Conservation (phyloP, 2,888 invertebrate genomes). For the Lathronympha strigana region DNA sequence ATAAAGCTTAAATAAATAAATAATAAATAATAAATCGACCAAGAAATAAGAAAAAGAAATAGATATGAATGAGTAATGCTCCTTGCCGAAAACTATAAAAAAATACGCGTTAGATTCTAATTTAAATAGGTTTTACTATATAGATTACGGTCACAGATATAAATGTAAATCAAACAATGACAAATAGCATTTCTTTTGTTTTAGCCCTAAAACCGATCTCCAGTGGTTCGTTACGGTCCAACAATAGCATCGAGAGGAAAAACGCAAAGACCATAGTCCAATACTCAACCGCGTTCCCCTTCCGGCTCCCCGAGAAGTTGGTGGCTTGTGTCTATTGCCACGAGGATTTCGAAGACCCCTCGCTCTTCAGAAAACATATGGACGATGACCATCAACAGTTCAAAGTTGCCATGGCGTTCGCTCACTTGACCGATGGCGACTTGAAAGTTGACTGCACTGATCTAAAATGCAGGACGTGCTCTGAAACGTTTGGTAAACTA, state of each 20-base stretch:
- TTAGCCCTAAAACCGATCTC: constrained; percentile 54
- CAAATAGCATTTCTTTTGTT: constrained; percentile 58
- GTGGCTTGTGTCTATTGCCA: constrained; percentile 57
- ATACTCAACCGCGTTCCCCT: constrained; percentile 58
- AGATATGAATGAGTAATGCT: no score
- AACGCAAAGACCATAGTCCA: constrained; percentile 56
- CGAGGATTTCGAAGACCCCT: constrained; percentile 50
- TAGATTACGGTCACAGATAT: not conserved
- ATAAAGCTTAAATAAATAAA: no score
- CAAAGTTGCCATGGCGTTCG: constrained; percentile 50
- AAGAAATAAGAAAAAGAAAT: no score
- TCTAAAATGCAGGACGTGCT: constrained; percentile 57
- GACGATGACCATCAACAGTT: constrained; percentile 53
- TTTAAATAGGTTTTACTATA: no score
- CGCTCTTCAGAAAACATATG: constrained; percentile 55
- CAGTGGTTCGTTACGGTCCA: constrained; percentile 45
- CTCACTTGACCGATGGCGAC: constrained; percentile 50
- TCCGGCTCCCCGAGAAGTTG: constrained; percentile 52
- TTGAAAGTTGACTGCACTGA: constrained; percentile 58
- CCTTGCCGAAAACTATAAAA: no score
- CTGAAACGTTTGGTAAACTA: constrained; percentile 46
- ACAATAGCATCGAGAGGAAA: constrained; percentile 43
- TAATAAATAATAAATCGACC: no score
- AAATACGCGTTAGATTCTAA: no score
- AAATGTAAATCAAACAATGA: constrained; percentile 44